Evolutionary conservation across 2,113 vertebrate species (phyloP), one percentile per base, ranked within the genome.

Genomic region (Anser brachyrhynchus): DNA sequence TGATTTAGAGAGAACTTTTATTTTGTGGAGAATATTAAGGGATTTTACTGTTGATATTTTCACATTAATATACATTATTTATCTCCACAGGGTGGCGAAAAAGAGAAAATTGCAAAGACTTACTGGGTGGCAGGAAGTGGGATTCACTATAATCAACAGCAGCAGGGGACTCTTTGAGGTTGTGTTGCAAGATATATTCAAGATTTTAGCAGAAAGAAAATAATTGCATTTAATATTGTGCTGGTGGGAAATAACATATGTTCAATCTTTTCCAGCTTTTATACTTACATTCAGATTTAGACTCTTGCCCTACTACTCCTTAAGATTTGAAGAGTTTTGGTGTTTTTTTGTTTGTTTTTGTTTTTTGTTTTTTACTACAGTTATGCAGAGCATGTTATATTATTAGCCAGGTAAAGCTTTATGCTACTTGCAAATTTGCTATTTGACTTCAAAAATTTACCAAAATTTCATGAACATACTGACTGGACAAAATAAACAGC

Each of bases 11-110:
- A 71, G 88, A 87, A 94, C 79, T 65, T 93, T 94, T 96, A 96
- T 95, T 96, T 97, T 96, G 44, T 81, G 85, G 87, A 95, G 71
- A 92, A 94, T 88, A 97, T 82, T 94, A 96, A 96, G 79, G 75
- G 80, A 96, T 96, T 96, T 95, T 79, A 93, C 95, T 96, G 91
- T 94, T 97, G 77, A 87, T 96, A 95, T 97, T 97, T 98, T 97
- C 95, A 95, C 87, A 91, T 87, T 92, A 97, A 82, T 87, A 94
- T 91, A 96, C 93, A 96, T 97, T 97, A 96, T 97, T 95, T 96
- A 93, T 97, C 88, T 96, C 92, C 90, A 93, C 80, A 96, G 96
- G 94, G 96, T 93, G 84, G 94, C 44, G 49, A 97, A 96, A 97
- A 93, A 84, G 89, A 96, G 93, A 97, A 97, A 98, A 97, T 96